Base-by-base conservation (phyloP, 2,888 invertebrate species). In the Cataglyphis altisquamis region DNA sequence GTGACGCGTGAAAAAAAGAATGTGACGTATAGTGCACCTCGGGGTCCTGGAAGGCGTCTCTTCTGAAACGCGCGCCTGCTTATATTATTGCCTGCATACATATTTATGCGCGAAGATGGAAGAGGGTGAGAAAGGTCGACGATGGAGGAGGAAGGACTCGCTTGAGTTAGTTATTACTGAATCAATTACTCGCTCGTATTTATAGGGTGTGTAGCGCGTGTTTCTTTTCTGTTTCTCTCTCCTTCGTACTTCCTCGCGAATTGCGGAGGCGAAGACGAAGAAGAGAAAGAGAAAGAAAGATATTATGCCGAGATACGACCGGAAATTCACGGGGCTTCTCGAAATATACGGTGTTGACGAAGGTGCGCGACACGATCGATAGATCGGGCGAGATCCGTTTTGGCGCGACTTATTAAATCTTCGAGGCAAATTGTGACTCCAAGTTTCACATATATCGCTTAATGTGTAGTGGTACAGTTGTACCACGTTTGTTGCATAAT, bases 151-250 rank as follows among this genome's bases (percentile, higher is more conserved):
- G 84, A 82, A 84, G 84, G 81, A 77, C 86, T 84, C 85, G 86
- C 83, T 86, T 94, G 94, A 94, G 94, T 94, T 94, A 94, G 94
- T 94, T 94, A 94, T 94, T 94, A 94, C 94, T 90, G 94, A 94
- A 94, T 93, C 94, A 94, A 94, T 94, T 94, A 94, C 94, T 91
- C 90, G 91, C 80, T 90, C 90, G 93, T 94, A 93, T 93, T 94
- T 94, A 94, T 94, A 92, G 94, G 92, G 92, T 92, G 92, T 92
- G 93, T 92, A 92, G 90, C 91, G 90, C 91, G 90, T 90, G 92
- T 91, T 90, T 92, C 91, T 90, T 88, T 91, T 92, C 90, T 90
- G 90, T 83, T 88, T 88, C 88, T 90, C 88, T 87, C 87, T 77
- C 84, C 82, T 80, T 81, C 82, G 83, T 67, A 62, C 82, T 62